phyloP scores from a whole-genome alignment of 2,113 vertebrate genomes.

The Accipiter cooperii region DNA sequence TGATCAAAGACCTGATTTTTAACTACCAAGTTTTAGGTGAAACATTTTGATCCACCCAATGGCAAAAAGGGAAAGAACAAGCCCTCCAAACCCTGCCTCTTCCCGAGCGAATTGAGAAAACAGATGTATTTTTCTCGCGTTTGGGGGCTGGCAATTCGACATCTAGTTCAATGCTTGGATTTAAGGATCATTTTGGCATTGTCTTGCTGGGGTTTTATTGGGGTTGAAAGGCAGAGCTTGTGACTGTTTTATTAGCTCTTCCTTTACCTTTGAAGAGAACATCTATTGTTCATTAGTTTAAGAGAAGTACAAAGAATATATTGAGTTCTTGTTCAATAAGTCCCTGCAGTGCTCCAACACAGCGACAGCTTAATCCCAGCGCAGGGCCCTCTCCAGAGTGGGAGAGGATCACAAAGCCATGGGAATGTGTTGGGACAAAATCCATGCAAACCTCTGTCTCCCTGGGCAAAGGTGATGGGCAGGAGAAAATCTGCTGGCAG shows the following conservation, averaged over 20 bases:
- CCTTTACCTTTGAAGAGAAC: neutral
- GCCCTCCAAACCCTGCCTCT: neutral
- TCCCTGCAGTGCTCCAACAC: neutral
- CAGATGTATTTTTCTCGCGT: accelerated
- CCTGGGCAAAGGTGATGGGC: neutral
- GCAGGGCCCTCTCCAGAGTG: accelerated
- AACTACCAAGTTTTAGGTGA: neutral
- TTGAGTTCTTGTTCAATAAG: neutral
- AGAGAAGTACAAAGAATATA: neutral
- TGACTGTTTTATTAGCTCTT: neutral
- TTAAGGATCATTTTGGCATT: neutral
- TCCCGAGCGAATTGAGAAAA: neutral
- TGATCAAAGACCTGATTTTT: neutral
- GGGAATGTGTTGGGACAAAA: accelerated
- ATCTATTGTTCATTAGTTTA: neutral
- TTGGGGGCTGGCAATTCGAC: neutral
- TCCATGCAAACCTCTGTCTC: neutral
- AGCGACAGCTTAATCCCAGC: neutral
- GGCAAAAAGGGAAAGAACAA: neutral
- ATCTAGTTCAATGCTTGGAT: accelerated
- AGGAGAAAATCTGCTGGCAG: neutral
- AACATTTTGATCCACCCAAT: neutral
- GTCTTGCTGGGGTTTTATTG: neutral
- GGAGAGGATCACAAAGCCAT: neutral
- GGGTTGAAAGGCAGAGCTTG: neutral